Evolutionary conservation across 2,113 vertebrate species (phyloP).

Genomic region (Chrysochloris asiatica): DNA sequence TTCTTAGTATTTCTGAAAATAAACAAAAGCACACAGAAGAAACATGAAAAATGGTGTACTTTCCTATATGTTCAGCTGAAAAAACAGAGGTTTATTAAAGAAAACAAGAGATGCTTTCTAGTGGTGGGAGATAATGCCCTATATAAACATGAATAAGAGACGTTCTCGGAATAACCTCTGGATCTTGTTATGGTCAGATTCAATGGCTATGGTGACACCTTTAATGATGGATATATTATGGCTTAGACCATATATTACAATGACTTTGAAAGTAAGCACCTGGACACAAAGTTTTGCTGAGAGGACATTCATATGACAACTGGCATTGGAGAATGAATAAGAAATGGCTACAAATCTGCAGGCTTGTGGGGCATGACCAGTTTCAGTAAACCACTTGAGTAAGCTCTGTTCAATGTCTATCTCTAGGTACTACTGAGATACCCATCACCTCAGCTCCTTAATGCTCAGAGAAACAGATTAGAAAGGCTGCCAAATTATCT

Average conservation of each 20-base stretch:
- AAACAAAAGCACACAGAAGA: constrained; percentile 68
- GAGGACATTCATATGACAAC: constrained; percentile 33
- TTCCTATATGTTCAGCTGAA: constrained; percentile 73
- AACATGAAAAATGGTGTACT: constrained; percentile 65
- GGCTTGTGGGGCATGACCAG: background rate
- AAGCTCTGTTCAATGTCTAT: constrained; percentile 34
- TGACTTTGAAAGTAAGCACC: constrained; percentile 43
- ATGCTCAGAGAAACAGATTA: constrained; percentile 34
- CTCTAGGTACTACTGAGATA: background rate
- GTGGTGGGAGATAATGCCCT: constrained; percentile 60
- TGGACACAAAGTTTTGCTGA: constrained; percentile 35
- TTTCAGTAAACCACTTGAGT: constrained; percentile 45
- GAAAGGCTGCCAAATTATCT: constrained; percentile 56
- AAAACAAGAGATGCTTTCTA: constrained; percentile 73
- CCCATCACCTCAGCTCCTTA: background rate
- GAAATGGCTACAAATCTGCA: background rate
- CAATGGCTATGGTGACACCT: constrained; percentile 26
- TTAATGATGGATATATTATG: constrained; percentile 59
- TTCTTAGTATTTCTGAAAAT: constrained; percentile 72
- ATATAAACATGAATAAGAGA: constrained; percentile 64
- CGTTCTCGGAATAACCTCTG: constrained; percentile 61
- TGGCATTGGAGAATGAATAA: constrained; percentile 36
- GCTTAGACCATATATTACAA: background rate
- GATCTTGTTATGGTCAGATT: constrained; percentile 53
- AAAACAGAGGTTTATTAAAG: constrained; percentile 77